Percentiles rank a stretch among this genome's conserved stretches.
Conservation (phyloP, 2,888 invertebrate species). For the Tetheella fluctuosa region DNA sequence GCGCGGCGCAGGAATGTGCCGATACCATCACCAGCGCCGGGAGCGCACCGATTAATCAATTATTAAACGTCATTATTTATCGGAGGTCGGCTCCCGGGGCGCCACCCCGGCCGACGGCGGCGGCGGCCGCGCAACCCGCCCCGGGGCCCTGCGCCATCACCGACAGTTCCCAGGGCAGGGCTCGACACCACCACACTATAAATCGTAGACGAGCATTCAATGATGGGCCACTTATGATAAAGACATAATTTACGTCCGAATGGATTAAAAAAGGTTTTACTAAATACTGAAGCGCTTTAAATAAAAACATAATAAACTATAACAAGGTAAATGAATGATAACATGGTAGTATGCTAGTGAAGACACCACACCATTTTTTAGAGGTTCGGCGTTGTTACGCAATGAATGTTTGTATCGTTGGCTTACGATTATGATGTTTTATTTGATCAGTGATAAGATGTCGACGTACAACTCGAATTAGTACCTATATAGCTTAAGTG, state of each 20-base stretch:
- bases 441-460: not conserved
- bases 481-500: no score
- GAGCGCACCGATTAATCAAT: constrained; percentile 71
- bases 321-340: constrained; percentile 1
- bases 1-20: constrained; percentile 41
- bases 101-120: constrained; percentile 25
- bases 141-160: not conserved
- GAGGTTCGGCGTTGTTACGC: not conserved
- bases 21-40: constrained; percentile 49
- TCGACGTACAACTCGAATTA: no score
- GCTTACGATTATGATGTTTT: not conserved
- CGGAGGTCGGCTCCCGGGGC: constrained; percentile 40
- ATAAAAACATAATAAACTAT: not conserved
- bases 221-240: constrained; percentile 58
- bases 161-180: constrained; percentile 3
- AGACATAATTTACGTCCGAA: constrained; percentile 70
- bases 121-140: constrained; percentile 46
- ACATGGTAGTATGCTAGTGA: not conserved
- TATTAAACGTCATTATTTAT: constrained; percentile 77
- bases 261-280: constrained; percentile 22
- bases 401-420: not conserved
- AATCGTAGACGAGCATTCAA: constrained; percentile 46
- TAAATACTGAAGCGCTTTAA: not conserved
- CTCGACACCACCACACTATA: constrained; percentile 36
- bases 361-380: not conserved